Evolutionary conservation across 1,140 invertebrate species (phyloP).

Genomic region (Thrips palmi): DNA sequence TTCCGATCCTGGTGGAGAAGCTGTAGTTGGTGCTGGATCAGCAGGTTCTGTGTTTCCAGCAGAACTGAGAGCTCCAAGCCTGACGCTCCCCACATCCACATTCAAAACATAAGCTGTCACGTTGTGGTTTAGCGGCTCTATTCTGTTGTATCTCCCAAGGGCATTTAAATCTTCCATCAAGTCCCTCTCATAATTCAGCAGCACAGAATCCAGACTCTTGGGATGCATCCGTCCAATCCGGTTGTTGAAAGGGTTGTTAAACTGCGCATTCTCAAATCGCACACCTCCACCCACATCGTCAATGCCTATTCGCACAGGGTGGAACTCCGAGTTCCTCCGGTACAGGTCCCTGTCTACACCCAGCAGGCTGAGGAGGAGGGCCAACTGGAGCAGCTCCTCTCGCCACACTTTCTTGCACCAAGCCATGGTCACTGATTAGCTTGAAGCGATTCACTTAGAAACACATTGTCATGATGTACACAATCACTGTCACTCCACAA

Average conservation of each 20-base stretch:
- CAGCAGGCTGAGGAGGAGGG: conserved; percentile 54
- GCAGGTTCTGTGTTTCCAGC: too few species aligned
- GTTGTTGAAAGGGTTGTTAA: conserved; percentile 28
- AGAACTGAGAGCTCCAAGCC: conserved; percentile 4
- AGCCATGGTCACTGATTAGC: too few species aligned
- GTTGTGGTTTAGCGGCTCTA: conserved; percentile 25
- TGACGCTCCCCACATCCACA: conserved; percentile 21
- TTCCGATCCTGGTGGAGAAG: conserved; percentile 19
- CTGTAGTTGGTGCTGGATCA: conserved; percentile 1
- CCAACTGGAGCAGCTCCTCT: conserved; percentile 60
- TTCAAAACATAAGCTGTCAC: conserved; percentile 37
- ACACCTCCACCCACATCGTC: conserved; percentile 34
- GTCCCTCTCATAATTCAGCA: conserved; percentile 49
- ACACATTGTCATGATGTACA: too few species aligned
- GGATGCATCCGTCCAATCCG: conserved; percentile 43
- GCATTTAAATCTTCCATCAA: conserved; percentile 60
- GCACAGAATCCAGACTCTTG: conserved; percentile 51
- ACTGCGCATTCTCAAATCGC: conserved; percentile 27
- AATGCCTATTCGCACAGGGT: conserved; percentile 29
- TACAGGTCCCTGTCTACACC: conserved; percentile 51
- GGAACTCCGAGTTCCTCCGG: conserved; percentile 32
- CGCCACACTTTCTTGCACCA: conserved; percentile 60
- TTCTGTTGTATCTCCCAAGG: conserved; percentile 33
- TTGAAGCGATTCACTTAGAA: too few species aligned
- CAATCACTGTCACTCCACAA: too few species aligned